Evolutionary conservation across 2,888 invertebrate genomes (phyloP), one percentile per base, ranked within the genome.

Genomic region (Ennomos fuscantarius): DNA sequence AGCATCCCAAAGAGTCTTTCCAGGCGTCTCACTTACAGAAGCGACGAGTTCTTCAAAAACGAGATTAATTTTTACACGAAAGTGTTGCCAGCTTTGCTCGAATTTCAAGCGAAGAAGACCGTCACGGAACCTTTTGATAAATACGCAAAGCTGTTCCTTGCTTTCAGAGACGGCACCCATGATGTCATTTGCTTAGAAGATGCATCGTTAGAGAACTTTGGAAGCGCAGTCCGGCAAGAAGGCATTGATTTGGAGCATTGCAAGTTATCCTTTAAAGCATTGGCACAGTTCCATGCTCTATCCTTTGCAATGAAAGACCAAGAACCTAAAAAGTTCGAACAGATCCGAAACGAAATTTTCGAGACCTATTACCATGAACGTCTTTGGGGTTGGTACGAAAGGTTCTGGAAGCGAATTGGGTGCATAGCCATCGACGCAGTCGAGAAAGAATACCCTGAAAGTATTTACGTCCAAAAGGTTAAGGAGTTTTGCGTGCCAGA

Each of bases 1-100:
- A 92, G 91, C n/a, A 91, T 96, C 65, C 96, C 96, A 0, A 92
- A 90, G 49, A 95, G 94, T 70, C 59, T 93, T 1, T 94, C 93
- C 0, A 83, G 95, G 32, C 91, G 94, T 0, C 93, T 94, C 32
- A 94, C 96, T 0, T 96, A 93, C 68, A 90, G 94, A 55, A 95
- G 94, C 37, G 73, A 87, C 2, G 95, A 95, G 45, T 96, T 96
- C 76, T 96, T 96, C 71, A 86, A 87, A 60, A 96, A 96, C 73
- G 96, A 96, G 82, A 94, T 95, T 0, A 83, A 86, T 49, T 96
- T 96, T 76, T 96, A 96, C 77, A 83, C 86, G 37, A 82, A 81
- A 61, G 90, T 93, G 1, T 81, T 94, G 62, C 92, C 93, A 8
- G 82, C 68, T 1, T 66, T 94, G 56, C 69, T 93, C 0, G 73